These are phyloP conservation scores for Coregonus sp. DNA, from an alignment of 2,797 vertebrate species.

Conservation along the genomic window DNA sequence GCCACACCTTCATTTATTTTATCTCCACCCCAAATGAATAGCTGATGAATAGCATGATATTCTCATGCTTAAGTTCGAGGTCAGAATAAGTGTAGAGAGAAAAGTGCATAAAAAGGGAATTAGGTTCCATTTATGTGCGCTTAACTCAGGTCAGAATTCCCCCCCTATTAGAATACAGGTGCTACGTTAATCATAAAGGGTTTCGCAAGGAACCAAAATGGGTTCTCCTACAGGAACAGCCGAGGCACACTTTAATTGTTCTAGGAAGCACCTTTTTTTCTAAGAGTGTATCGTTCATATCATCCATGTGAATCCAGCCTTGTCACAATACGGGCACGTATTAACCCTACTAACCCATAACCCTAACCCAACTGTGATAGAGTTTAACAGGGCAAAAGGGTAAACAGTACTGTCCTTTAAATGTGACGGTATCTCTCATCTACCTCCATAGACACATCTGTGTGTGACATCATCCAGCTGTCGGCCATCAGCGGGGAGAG, in stretches of 20 bases:
- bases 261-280: no score
- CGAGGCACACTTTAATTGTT: neutral
- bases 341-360: no score
- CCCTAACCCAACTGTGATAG: no score
- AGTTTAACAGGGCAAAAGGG: no score
- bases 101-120: neutral
- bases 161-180: neutral
- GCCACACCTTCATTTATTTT: no score
- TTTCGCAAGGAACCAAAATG: neutral
- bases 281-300: neutral
- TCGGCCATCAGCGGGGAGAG: slow-evolving; percentile 56
- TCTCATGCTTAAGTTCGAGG: no score
- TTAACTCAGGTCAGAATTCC: no score
- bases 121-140: no score
- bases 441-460: slow-evolving; percentile 40
- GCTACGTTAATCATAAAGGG: neutral
- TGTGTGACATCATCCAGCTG: slow-evolving; percentile 74
- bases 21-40: no score
- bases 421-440: neutral
- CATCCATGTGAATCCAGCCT: neutral
- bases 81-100: neutral
- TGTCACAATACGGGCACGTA: no score
- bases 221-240: neutral
- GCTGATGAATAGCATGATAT: no score
- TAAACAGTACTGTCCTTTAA: neutral